Evolutionary conservation across 2,888 invertebrate species (phyloP), one percentile per base, ranked within the genome.

Genomic region (Piscicola geometra): DNA sequence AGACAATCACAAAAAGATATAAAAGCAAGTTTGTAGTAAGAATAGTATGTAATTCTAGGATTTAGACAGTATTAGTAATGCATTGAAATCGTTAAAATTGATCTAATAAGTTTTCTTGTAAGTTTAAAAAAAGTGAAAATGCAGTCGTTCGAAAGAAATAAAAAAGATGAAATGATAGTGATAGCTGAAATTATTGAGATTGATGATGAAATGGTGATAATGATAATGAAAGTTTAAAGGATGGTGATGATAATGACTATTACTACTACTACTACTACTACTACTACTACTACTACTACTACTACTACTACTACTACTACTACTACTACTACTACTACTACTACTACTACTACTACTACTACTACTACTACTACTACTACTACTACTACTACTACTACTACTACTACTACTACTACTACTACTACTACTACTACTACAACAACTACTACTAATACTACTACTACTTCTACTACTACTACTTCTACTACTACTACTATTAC

Each of bases 271-370:
- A 56, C 60, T 71, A 71, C 71, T 71, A 71, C 71, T 67, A 67
- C 68, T 67, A 67, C 68, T 67, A 67, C 68, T 67, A 67, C 68
- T 67, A 67, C 68, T 67, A 67, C 68, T 67, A 67, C 68, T 67
- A 67, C 68, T 67, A 67, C 68, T 67, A 67, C 68, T 67, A 32
- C 68, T 67, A 67, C 68, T 67, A 67, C 68, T 67, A 67, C 68
- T 67, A 67, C 68, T 67, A 67, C 68, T 67, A 67, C 68, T 67
- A 67, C 68, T 67, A 67, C 68, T 67, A 67, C 68, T 67, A 67
- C 68, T 67, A 67, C 68, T 67, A 67, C 68, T 67, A 67, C 68
- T 67, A 67, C 68, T 67, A 67, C 68, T 67, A 32, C 68, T 67
- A 67, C 68, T 67, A 32, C 68, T 67, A 67, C 68, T 67, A 28